These are phyloP conservation scores for Cetoscarus ocellatus DNA, from an alignment of 2,797 vertebrate species.

Conservation along the genomic window DNA sequence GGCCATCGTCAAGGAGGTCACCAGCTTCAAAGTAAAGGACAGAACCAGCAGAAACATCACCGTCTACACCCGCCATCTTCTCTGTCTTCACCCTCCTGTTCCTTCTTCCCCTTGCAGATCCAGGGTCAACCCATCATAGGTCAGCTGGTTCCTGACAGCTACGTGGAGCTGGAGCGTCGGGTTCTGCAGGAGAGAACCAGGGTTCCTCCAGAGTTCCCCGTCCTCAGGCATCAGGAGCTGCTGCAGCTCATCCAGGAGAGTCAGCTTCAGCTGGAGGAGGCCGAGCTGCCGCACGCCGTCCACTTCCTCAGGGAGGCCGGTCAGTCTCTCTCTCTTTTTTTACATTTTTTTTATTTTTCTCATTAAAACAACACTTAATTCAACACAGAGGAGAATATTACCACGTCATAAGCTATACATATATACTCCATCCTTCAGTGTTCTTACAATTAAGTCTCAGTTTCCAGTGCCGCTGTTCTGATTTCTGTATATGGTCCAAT, in stretches of 20 bases:
- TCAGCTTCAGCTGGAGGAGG: slow-evolving; percentile 93
- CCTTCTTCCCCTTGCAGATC: slow-evolving; percentile 82
- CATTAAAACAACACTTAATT: no score
- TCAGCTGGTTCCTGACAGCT: slow-evolving; percentile 96
- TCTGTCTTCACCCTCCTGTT: neutral
- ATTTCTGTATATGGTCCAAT: no score
- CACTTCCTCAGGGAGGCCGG: slow-evolving; percentile 96
- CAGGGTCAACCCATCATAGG: slow-evolving; percentile 95
- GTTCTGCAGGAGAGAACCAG: slow-evolving; percentile 88
- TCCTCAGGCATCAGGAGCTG: slow-evolving; percentile 87
- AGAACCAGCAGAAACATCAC: neutral
- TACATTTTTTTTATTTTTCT: no score
- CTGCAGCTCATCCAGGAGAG: slow-evolving; percentile 90
- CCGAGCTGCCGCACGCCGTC: slow-evolving; percentile 92
- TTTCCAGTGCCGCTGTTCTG: no score
- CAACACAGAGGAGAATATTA: no score
- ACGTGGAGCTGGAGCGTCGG: slow-evolving; percentile 93
- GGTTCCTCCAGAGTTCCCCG: slow-evolving; percentile 90
- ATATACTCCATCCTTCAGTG: no score
- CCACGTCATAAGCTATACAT: no score
- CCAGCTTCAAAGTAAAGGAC: slow-evolving; percentile 89
- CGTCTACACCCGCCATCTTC: neutral
- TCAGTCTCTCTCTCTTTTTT: slow-evolving; percentile 53
- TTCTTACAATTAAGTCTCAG: no score
- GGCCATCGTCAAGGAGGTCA: slow-evolving; percentile 88